Evolutionary conservation across 92 coral and sea anemone genomes (phyloP), one percentile per base, ranked within the genome.

Genomic region (Hydrozoanthus gracilis): DNA sequence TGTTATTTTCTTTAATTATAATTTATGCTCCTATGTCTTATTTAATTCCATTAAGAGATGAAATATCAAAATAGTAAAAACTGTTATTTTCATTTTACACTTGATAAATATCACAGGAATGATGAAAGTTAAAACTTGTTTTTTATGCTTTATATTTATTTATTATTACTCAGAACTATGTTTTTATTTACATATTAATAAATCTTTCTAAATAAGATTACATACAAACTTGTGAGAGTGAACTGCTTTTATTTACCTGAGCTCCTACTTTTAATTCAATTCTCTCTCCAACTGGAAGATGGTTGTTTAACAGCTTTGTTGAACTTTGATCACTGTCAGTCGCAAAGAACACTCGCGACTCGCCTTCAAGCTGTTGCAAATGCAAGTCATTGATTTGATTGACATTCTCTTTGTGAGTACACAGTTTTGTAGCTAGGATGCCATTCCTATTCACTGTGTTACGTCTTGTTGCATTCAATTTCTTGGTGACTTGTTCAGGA

Each of bases 401-500:
- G 13, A 96, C 99, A 83, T 93, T 93, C 49, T 96, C 99, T 78
- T 96, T 96, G 91, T 96, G 99, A 7, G 99, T 96, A 77, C 99
- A 96, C 72, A 96, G 89, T 82, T 93, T 93, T 78, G 99, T 96
- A 46, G 99, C 98, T 27, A 93, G 48, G 48, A 96, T 92, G 39
- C 99, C 99, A 68, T 83, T 92, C 73, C 60, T 91, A 60, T 95
- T 98, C 58, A 96, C 95, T 16, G 17, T 44, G 54, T 96, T 94
- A 84, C 89, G 84, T 84, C 90, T 92, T 70, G 98, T 96, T 82
- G 80, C 88, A n/a, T 73, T 91, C 45, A 96, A 82, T 86, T 89
- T 93, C 78, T 88, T 83, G 51, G 91, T 85, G 50, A 94, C 87
- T 62, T 90, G 91, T 51, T 93, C 96, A 60, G 98, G 90, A 79